Evolutionary conservation across 2,113 vertebrate species (phyloP).

Genomic region (Sorex fumeus): DNA sequence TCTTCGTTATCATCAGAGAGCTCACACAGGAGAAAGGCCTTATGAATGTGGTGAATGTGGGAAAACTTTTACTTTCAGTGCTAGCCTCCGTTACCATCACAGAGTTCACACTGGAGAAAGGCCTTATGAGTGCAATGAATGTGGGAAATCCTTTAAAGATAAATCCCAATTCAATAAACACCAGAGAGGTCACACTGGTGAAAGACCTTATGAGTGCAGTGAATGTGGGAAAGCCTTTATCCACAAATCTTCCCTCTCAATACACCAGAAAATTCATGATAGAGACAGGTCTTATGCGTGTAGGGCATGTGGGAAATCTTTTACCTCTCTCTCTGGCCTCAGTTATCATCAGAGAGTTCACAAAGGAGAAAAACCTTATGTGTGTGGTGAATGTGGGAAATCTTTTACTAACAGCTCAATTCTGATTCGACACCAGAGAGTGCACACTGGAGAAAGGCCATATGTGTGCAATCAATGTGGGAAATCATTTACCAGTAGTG

Average conservation of each 20-base stretch:
- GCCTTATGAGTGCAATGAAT: conserved; percentile 75
- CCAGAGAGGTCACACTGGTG: conserved; percentile 68
- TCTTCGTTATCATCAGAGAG: conserved; percentile 53
- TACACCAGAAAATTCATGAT: conserved; percentile 68
- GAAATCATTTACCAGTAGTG: not conserved
- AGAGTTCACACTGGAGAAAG: conserved; percentile 78
- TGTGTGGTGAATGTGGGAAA: not conserved
- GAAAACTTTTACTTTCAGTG: conserved; percentile 54
- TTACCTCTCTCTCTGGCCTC: not conserved
- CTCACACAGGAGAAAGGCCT: conserved; percentile 52
- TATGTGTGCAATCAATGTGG: not conserved
- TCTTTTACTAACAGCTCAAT: not conserved
- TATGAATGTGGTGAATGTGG: conserved; percentile 66
- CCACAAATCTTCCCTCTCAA: not conserved
- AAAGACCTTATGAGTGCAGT: conserved; percentile 76
- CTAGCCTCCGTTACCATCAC: conserved; percentile 65
- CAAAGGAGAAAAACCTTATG: not conserved
- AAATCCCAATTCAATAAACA: not conserved
- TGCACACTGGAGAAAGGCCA: not conserved
- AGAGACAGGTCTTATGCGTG: conserved; percentile 74
- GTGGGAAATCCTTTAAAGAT: conserved; percentile 75
- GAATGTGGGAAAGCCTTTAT: conserved; percentile 80
- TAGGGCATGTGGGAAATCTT: conserved; percentile 61
- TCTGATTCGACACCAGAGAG: not conserved
- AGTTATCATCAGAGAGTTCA: not conserved